Evolutionary conservation across 2,113 vertebrate genomes (phyloP).

Genomic region (Crotalus viridis): DNA sequence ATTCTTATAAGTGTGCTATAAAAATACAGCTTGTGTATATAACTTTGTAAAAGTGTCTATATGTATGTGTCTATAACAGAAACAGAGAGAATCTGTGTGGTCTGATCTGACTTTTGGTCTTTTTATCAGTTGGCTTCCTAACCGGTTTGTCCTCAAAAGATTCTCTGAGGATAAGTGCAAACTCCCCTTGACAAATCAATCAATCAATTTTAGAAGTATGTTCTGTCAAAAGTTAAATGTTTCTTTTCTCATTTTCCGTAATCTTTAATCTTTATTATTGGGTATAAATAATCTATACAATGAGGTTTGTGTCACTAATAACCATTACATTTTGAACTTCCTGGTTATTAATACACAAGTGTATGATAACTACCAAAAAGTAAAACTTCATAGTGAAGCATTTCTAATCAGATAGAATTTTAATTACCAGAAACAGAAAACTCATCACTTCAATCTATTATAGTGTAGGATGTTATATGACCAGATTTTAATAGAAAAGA

Average conservation of each 20-base stretch:
- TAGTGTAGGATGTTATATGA: conserved; percentile 47
- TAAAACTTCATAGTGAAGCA: conserved; percentile 69
- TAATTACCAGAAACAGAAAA: conserved; percentile 73
- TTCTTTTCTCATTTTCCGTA: conserved; percentile 28
- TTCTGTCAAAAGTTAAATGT: conserved; percentile 14
- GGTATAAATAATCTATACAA: conserved; percentile 44
- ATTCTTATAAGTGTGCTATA: not conserved
- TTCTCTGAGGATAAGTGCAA: not conserved
- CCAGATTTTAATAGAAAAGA: conserved; percentile 65
- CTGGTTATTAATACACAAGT: conserved; percentile 52
- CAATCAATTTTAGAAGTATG: not conserved
- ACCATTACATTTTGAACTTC: conserved; percentile 38
- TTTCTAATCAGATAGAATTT: conserved; percentile 66
- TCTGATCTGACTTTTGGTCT: not conserved
- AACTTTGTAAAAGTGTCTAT: not conserved
- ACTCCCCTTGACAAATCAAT: not conserved
- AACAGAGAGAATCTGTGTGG: not conserved
- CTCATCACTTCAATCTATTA: conserved; percentile 63
- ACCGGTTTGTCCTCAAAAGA: not conserved
- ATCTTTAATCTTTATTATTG: conserved; percentile 35
- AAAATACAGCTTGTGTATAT: not conserved
- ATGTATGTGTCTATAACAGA: not conserved
- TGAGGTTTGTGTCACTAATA: conserved; percentile 42
- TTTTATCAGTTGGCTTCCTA: not conserved
- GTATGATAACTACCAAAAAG: conserved; percentile 69